These are phyloP conservation scores for Leptarthrus brevirostris DNA, from an alignment of 2,888 invertebrate genomes.

Conservation along the genomic window DNA sequence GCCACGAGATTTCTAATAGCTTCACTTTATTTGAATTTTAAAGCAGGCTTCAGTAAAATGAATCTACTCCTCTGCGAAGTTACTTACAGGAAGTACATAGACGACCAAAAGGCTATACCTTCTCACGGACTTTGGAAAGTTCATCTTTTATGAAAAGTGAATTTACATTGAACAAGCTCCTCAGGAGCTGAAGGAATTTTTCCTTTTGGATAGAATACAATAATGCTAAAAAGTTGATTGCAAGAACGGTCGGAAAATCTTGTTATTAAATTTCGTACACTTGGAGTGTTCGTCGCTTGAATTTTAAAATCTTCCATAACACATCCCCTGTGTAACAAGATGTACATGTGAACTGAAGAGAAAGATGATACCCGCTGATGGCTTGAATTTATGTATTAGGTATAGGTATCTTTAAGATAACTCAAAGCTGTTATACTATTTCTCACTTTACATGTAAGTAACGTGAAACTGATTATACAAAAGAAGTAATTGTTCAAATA, in stretches of 20 bases:
- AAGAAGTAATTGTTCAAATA: too few species aligned
- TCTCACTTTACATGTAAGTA: too few species aligned
- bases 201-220: conserved; percentile 1
- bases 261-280: too few species aligned
- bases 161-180: background rate
- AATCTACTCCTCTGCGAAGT: background rate
- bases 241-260: background rate
- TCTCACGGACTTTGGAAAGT: background rate
- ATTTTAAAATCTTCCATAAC: too few species aligned
- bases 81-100: background rate
- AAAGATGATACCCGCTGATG: too few species aligned
- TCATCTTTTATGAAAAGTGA: conserved; percentile 8
- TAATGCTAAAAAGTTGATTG: conserved; percentile 5
- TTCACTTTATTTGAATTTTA: conserved; percentile 20
- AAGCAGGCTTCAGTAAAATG: conserved; percentile 7
- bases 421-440: too few species aligned
- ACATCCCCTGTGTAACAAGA: too few species aligned
- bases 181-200: background rate
- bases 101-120: background rate
- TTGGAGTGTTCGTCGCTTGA: too few species aligned
- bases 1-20: conserved; percentile 17
- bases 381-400: too few species aligned
- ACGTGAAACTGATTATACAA: too few species aligned
- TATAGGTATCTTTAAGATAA: too few species aligned
- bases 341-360: too few species aligned